A percentile compares a stretch with the other conserved stretches of the same genome.
These are phyloP conservation scores for Batillaria attramentaria DNA, from an alignment of 1,140 invertebrate genomes.

Conservation along the genomic window DNA sequence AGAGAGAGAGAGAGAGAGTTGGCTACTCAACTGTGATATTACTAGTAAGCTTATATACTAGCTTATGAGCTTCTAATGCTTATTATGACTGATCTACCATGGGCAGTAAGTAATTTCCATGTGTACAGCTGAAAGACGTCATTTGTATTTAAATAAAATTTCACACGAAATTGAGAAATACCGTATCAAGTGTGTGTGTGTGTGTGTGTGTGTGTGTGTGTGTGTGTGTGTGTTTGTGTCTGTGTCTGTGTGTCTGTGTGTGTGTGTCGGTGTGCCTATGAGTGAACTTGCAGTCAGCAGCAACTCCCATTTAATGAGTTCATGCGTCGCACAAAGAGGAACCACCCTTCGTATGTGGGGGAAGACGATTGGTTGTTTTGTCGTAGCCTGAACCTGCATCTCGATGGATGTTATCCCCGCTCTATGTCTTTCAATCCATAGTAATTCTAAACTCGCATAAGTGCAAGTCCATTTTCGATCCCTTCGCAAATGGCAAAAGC, in stretches of 20 bases:
- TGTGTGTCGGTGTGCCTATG: background rate
- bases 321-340: too few species aligned
- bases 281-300: background rate
- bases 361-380: too few species aligned
- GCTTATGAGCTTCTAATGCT: background rate
- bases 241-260: slow-evolving; percentile 12
- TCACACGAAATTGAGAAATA: background rate
- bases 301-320: too few species aligned
- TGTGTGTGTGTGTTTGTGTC: slow-evolving; percentile 7
- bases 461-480: too few species aligned
- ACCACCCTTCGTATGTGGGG: too few species aligned
- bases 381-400: too few species aligned
- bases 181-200: background rate
- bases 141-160: background rate
- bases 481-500: too few species aligned
- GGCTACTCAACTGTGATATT: background rate
- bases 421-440: too few species aligned
- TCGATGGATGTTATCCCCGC: too few species aligned
- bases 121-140: background rate
- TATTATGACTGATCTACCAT: background rate
- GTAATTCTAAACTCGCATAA: too few species aligned
- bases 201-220: slow-evolving; percentile 11
- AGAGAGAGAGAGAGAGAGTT: background rate
- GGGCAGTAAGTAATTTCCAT: background rate
- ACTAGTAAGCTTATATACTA: background rate